phyloP scores from a whole-genome alignment of 2,888 invertebrate genomes.

The Cordilura impudica region DNA sequence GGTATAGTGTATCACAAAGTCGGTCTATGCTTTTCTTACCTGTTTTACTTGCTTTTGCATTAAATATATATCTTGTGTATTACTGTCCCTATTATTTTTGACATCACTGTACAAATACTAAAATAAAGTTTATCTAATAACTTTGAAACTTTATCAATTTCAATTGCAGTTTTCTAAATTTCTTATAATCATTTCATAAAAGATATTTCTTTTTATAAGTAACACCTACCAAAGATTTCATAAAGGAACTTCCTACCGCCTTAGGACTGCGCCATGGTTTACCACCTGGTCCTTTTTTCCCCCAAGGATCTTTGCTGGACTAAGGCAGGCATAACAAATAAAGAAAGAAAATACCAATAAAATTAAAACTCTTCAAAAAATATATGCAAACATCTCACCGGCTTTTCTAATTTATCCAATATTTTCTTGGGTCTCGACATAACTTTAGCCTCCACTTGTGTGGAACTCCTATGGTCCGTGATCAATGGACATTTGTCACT shows the following conservation, averaged over 20 bases:
- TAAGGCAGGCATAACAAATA: slow-evolving; percentile 53
- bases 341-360: slow-evolving; percentile 9
- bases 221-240: slow-evolving; percentile 85
- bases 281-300: slow-evolving; percentile 80
- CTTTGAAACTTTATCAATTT: too few species aligned
- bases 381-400: slow-evolving; percentile 73
- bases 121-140: too few species aligned
- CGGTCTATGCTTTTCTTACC: too few species aligned
- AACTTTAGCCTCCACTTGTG: slow-evolving; percentile 41
- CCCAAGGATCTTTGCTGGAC: slow-evolving; percentile 74
- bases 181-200: background rate
- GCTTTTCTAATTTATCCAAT: slow-evolving; percentile 71
- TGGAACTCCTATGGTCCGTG: slow-evolving; percentile 55
- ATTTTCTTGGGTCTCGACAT: slow-evolving; percentile 67
- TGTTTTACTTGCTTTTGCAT: too few species aligned
- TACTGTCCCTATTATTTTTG: too few species aligned
- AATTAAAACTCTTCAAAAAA: too few species aligned
- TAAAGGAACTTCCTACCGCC: slow-evolving; percentile 85
- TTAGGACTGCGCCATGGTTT: slow-evolving; percentile 86
- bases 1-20: too few species aligned
- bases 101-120: too few species aligned
- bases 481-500: slow-evolving; percentile 69
- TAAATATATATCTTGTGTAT: too few species aligned
- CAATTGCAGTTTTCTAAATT: too few species aligned
- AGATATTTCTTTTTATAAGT: too few species aligned